These are phyloP conservation scores for Mesorhabditis spiculigera DNA, from an alignment of 2,888 invertebrate species.

Conservation along the genomic window DNA sequence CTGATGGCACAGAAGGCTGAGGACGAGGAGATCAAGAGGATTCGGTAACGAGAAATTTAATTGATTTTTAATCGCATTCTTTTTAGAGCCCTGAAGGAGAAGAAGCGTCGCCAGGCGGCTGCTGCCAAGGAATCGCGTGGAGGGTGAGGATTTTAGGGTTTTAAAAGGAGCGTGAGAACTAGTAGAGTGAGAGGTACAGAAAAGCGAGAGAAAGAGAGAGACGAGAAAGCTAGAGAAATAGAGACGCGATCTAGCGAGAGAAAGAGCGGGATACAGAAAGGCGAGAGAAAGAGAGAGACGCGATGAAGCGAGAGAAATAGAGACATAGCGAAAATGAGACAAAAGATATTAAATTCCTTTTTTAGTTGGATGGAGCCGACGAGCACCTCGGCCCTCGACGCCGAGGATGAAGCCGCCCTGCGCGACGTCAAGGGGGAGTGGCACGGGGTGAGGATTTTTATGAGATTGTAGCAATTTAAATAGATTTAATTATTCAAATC, in stretches of 20 bases:
- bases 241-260: too few species aligned
- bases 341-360: slow-evolving; percentile 20
- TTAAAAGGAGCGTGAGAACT: background rate
- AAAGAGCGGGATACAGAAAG: too few species aligned
- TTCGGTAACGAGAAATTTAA: slow-evolving; percentile 17
- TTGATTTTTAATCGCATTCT: background rate
- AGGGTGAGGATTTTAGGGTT: background rate
- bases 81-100: slow-evolving; percentile 28
- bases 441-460: too few species aligned
- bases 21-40: slow-evolving; percentile 10
- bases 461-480: too few species aligned
- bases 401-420: background rate
- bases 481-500: too few species aligned
- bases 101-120: slow-evolving; percentile 22
- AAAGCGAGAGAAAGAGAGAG: too few species aligned
- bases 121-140: background rate
- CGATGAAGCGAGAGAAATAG: too few species aligned
- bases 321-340: too few species aligned
- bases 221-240: too few species aligned
- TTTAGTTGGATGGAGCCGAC: slow-evolving; percentile 19
- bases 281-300: too few species aligned
- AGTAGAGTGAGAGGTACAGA: background rate
- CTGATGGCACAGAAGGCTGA: slow-evolving; percentile 8
- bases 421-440: too few species aligned
- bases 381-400: background rate